Conservation (phyloP, 2,113 vertebrate genomes). For the Epinephelus moara region DNA sequence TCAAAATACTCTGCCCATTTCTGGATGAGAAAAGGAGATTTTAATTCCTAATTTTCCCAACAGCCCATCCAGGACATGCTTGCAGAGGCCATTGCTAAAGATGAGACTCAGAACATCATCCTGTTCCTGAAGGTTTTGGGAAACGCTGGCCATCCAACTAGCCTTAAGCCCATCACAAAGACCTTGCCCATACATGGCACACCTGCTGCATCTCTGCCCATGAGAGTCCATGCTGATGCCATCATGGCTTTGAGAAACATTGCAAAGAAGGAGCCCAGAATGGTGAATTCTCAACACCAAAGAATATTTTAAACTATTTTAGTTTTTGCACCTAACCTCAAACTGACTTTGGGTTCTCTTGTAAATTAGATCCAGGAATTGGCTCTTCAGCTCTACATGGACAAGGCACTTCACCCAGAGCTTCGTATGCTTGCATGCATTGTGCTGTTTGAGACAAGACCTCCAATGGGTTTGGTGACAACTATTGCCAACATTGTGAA, state of each 20-base stretch:
- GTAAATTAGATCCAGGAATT: conserved; percentile 85
- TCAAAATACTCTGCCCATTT: not conserved
- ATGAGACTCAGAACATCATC: conserved; percentile 79
- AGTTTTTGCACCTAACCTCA: not conserved
- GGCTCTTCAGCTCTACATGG: conserved; percentile 85
- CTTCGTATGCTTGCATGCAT: conserved; percentile 87
- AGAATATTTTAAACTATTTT: not conserved
- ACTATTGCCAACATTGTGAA: conserved; percentile 82
- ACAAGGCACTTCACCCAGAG: conserved; percentile 81
- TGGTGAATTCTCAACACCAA: conserved; percentile 55
- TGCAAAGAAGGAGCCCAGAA: conserved; percentile 84
- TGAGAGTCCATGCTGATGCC: conserved; percentile 83
- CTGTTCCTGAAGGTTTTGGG: conserved; percentile 88
- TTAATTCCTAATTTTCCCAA: conserved; percentile 4
- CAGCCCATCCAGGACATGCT: conserved; percentile 87
- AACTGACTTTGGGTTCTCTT: conserved; percentile 30
- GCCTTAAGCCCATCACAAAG: conserved; percentile 87
- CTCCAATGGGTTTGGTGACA: conserved; percentile 81
- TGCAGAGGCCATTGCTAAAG: conserved; percentile 79
- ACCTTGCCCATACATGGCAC: conserved; percentile 83
- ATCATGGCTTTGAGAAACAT: conserved; percentile 88
- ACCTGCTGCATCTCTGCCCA: conserved; percentile 72
- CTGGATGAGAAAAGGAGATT: not conserved
- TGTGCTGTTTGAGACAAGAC: conserved; percentile 87
- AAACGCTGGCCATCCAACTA: conserved; percentile 87